A percentile compares a stretch with the other conserved stretches of the same genome.
Evolutionary conservation across 2,797 vertebrate species (phyloP).

Genomic region (Eidolon dupreanum): DNA sequence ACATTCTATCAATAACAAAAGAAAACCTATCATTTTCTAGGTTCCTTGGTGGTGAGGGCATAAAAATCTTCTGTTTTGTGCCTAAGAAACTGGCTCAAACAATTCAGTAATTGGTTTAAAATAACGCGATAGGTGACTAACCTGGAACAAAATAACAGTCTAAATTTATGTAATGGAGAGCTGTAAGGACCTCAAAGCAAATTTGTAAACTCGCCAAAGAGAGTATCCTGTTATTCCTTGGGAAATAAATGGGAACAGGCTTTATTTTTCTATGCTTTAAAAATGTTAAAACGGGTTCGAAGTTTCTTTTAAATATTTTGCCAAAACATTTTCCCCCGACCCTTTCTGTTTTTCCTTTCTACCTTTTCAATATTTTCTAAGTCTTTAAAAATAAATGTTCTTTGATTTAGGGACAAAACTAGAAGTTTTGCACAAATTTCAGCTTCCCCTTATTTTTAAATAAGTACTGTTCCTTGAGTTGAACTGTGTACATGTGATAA

Average conservation of each 20-base stretch:
- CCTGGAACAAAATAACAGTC: not conserved
- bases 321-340: conserved; percentile 37
- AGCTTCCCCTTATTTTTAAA: not conserved
- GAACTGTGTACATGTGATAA: not conserved
- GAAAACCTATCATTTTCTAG: not conserved
- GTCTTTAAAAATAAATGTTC: conserved; percentile 48
- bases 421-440: not conserved
- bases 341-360: conserved; percentile 57
- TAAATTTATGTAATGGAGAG: conserved; percentile 26
- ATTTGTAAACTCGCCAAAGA: conserved; percentile 41
- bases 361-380: conserved; percentile 49
- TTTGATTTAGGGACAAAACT: conserved; percentile 25
- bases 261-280: conserved; percentile 52
- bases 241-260: conserved; percentile 19
- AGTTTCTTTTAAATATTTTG: conserved; percentile 49
- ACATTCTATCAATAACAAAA: not conserved
- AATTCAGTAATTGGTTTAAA: conserved; percentile 55
- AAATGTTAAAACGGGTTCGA: conserved; percentile 31
- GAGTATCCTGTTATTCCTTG: conserved; percentile 15
- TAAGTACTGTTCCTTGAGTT: not conserved
- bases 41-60: not conserved
- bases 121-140: conserved; percentile 36
- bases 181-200: not conserved
- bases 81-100: not conserved
- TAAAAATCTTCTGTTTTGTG: not conserved